Evolutionary conservation across 2,797 vertebrate species (phyloP), one percentile per base, ranked within the genome.

Genomic region (Melanogrammus aeglefinus): DNA sequence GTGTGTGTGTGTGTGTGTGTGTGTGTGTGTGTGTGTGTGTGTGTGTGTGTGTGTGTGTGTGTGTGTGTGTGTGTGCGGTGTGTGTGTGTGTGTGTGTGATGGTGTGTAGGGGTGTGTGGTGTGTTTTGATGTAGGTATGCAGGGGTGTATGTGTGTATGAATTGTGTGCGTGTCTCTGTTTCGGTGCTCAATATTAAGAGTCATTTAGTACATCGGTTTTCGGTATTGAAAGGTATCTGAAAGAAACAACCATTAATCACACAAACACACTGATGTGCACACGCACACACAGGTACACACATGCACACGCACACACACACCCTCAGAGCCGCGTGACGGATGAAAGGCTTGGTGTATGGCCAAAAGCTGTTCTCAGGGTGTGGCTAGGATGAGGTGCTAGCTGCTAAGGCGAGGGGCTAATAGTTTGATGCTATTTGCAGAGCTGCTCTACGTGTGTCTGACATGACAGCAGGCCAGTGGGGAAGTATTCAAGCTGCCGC

Each of bases 381-480:
- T 38, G 21, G 38, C 24, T 31, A 78, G 69, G 76, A 75, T 73
- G 69, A 44, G 81, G 83, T 79, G 85, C 86, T 81, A 87, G 82
- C 83, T 57, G 85, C 86, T 76, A 18, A 33, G 4, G 18, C 80
- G 72, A 79, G 74, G 74, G 79, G 83, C 82, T 80, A 0, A 44
- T 71, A 6, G 70, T 81, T 81, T 74, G 83, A 79, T 79, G 75
- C 88, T 90, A 86, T 87, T 88, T 87, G 80, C 82, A 85, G 86
- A 84, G 77, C 76, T 44, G 83, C 81, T 78, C 79, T 83, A 24
- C 7, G 8, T 70, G 66, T 70, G 24, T 13, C 24, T 29, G 66
- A 70, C 66, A 14, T 70, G 66, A 70, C 66, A 31, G 66, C 18
- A n/a, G 63, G 9, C n/a, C 6, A 70, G 66, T 70, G 27, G 8